phyloP scores from a whole-genome alignment of 2,888 invertebrate species.

The Holacanthella duospinosa region DNA sequence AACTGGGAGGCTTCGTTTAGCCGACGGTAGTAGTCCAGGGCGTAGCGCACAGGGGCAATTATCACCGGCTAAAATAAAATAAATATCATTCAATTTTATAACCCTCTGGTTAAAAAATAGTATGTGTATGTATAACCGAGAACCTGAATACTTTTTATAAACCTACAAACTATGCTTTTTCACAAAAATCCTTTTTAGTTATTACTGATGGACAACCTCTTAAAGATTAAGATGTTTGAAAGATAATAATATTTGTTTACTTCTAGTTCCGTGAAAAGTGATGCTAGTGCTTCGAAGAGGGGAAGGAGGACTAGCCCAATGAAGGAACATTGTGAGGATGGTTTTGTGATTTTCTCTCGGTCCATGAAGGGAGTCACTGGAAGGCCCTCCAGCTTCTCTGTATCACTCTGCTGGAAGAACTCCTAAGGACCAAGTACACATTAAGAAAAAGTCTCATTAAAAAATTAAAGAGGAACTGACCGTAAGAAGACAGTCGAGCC shows the following conservation, averaged over 20 bases:
- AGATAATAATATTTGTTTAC: slow-evolving; percentile 41
- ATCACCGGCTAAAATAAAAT: slow-evolving; percentile 48
- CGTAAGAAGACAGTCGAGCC: slow-evolving; percentile 62
- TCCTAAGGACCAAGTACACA: slow-evolving; percentile 47
- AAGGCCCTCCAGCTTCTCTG: slow-evolving; percentile 67
- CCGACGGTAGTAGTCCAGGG: slow-evolving; percentile 52
- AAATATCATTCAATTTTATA: background rate
- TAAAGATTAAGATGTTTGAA: too few relatives aligned
- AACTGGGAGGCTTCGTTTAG: slow-evolving; percentile 54
- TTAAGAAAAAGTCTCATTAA: background rate
- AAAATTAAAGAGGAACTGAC: slow-evolving; percentile 39
- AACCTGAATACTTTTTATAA: too few relatives aligned
- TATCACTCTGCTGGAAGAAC: slow-evolving; percentile 68
- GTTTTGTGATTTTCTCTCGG: slow-evolving; percentile 70
- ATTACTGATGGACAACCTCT: too few relatives aligned
- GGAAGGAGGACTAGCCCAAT: slow-evolving; percentile 70
- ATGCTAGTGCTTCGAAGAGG: slow-evolving; percentile 65
- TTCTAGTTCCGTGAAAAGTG: slow-evolving; percentile 60
- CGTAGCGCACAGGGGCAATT: slow-evolving; percentile 52
- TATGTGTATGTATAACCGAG: too few relatives aligned
- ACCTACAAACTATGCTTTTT: too few relatives aligned
- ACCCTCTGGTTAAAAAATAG: background rate
- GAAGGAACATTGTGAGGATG: slow-evolving; percentile 71
- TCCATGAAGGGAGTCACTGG: slow-evolving; percentile 81
- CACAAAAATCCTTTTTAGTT: too few relatives aligned